phyloP scores from a whole-genome alignment of 1,140 invertebrate genomes.

The Brachionus asplanchnoidis region DNA sequence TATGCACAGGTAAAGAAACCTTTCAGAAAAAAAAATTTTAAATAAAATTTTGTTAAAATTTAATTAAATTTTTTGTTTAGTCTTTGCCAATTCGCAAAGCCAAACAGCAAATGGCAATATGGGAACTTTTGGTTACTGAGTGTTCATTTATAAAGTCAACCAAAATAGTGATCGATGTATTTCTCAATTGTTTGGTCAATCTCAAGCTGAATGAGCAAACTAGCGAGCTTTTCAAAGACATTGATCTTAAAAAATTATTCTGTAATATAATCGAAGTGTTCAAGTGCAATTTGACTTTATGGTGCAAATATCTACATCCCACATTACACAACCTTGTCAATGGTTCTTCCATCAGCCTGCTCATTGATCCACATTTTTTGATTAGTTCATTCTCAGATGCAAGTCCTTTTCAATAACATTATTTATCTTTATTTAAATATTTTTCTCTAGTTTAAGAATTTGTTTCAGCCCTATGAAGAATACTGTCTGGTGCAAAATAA shows the following conservation, averaged over 20 bases:
- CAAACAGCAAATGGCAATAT: constrained; percentile 38
- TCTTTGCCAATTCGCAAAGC: constrained; percentile 18
- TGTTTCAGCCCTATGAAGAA: constrained; percentile 70
- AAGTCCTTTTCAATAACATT: neutral
- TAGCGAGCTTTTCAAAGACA: constrained; percentile 14
- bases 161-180: constrained; percentile 13
- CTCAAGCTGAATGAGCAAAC: constrained; percentile 25
- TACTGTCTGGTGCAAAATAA: constrained; percentile 79
- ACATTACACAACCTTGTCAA: neutral
- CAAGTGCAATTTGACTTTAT: constrained; percentile 35
- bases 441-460: constrained; percentile 64
- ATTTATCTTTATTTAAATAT: neutral
- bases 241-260: constrained; percentile 31
- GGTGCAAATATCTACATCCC: constrained; percentile 15
- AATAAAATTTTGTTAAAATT: neutral
- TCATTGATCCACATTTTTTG: constrained; percentile 22
- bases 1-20: constrained; percentile 23
- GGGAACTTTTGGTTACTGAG: constrained; percentile 23
- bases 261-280: constrained; percentile 36
- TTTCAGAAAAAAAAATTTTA: neutral
- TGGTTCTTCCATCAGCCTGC: neutral
- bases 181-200: constrained; percentile 20
- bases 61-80: neutral
- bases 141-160: constrained; percentile 20
- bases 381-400: constrained; percentile 12